phyloP scores from a whole-genome alignment of 2,797 vertebrate species.

The Halcyon chelicuti region DNA sequence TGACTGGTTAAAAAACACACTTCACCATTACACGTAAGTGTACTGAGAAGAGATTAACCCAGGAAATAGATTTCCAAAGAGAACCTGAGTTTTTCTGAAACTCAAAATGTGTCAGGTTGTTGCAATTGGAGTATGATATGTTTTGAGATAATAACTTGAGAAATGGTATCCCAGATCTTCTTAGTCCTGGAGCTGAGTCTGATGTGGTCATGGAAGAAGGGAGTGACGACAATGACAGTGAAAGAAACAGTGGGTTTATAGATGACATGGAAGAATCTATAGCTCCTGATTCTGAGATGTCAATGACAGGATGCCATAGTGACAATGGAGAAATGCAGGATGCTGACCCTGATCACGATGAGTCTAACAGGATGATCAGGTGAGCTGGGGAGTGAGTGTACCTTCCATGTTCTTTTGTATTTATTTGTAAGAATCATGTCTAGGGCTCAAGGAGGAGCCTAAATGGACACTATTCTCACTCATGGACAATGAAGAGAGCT shows the following conservation, averaged over 20 bases:
- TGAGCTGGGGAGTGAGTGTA: slow-evolving; percentile 47
- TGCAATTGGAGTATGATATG: neutral
- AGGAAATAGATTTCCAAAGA: neutral
- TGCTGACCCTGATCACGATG: slow-evolving; percentile 86
- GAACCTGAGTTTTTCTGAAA: neutral
- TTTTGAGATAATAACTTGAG: neutral
- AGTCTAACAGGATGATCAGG: slow-evolving; percentile 94
- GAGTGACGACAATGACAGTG: slow-evolving; percentile 91
- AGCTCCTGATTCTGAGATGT: slow-evolving; percentile 83
- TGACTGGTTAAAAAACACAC: neutral
- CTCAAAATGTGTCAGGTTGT: neutral
- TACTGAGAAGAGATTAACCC: neutral
- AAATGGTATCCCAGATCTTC: slow-evolving; percentile 84
- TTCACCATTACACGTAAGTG: neutral
- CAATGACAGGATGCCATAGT: slow-evolving; percentile 81
- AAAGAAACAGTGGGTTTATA: slow-evolving; percentile 86
- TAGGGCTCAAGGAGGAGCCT: neutral
- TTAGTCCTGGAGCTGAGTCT: slow-evolving; percentile 93
- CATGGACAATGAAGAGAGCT: neutral
- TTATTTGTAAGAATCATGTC: neutral
- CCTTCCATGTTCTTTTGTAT: neutral
- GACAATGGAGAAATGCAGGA: slow-evolving; percentile 90
- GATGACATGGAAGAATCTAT: slow-evolving; percentile 94
- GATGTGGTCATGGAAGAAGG: slow-evolving; percentile 92
- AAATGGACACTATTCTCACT: neutral